phyloP scores from a whole-genome alignment of 1,140 invertebrate species.

The Lerema accius region DNA sequence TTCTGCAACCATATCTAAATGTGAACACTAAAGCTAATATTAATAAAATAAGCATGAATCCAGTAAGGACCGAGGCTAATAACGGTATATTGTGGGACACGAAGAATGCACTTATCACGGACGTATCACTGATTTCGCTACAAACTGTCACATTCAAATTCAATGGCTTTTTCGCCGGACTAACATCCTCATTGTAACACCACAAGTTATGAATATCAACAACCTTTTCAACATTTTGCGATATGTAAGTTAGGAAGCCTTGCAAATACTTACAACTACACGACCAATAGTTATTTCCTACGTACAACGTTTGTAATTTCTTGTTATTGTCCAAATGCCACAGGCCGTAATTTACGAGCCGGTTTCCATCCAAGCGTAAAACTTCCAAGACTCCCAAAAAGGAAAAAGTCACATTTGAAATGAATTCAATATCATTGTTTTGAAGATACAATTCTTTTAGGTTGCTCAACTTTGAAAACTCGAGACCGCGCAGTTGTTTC shows the following conservation, averaged over 20 bases:
- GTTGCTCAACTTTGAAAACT: constrained; percentile 91
- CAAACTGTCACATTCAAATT: constrained; percentile 87
- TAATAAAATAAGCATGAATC: constrained; percentile 88
- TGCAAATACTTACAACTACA: constrained; percentile 93
- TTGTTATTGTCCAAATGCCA: constrained; percentile 90
- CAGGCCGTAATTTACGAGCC: constrained; percentile 89
- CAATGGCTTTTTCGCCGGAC: constrained; percentile 84
- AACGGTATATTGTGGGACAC: constrained; percentile 90
- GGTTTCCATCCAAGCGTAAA: constrained; percentile 92
- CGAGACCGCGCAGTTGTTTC: constrained; percentile 88
- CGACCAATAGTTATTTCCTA: constrained; percentile 92
- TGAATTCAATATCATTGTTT: constrained; percentile 90
- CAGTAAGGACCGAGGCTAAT: constrained; percentile 87
- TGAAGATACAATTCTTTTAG: constrained; percentile 93
- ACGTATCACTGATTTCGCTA: constrained; percentile 85
- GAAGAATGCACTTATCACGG: constrained; percentile 87
- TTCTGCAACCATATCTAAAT: constrained; percentile 91
- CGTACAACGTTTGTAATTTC: constrained; percentile 80
- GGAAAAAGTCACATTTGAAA: constrained; percentile 91
- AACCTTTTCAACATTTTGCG: constrained; percentile 87
- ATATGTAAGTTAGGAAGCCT: constrained; percentile 89
- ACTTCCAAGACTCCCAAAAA: constrained; percentile 90
- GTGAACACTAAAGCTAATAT: constrained; percentile 89
- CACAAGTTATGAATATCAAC: constrained; percentile 85
- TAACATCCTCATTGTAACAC: constrained; percentile 86